Evolutionary conservation across 1,140 invertebrate species (phyloP), one percentile per base, ranked within the genome.

Genomic region (Heliconius melpomene): DNA sequence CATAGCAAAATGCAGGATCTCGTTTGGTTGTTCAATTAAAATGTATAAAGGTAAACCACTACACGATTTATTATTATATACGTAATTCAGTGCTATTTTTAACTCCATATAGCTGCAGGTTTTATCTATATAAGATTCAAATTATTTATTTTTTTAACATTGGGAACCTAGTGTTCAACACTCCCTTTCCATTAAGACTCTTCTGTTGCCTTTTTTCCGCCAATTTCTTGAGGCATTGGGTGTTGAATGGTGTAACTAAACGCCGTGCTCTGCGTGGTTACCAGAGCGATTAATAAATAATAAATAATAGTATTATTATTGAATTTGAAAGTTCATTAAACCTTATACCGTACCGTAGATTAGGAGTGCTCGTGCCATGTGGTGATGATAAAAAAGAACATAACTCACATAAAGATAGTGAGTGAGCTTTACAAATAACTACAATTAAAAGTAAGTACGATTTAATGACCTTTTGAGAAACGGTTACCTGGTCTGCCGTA

Each of bases 41-140:
- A 66, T 66, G 60, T 26, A 66, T 66, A 66, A 66, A 66, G 60
- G 60, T 66, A 66, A 66, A 66, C 60, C 60, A 66, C 60, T 66
- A 29, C 29, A 66, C 26, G 23, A 66, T 66, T 66, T 66, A 66
- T 6, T 1, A 26, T 26, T 66, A 66, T 66, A 66, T 66, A 66
- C 60, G 60, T 18, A 66, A 66, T 16, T 66, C 13, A 26, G 13
- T 26, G 11, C 26, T 66, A 66, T 66, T 66, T 26, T 66, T 66
- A 66, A 66, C 8, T 66, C 2, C 23, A 23, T 66, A 11, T 66
- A 66, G n/a, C 9, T 13, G 60, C 57, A 13, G 57, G 57, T 66
- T 29, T 13, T 66, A 13, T 66, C 23, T 66, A 29, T 7, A 26
- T 57, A 57, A n/a, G n/a, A 57, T 57, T 57, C 6, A 57, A 57